phyloP scores from a whole-genome alignment of 2,888 invertebrate species.

The Polymixis lichenea region DNA sequence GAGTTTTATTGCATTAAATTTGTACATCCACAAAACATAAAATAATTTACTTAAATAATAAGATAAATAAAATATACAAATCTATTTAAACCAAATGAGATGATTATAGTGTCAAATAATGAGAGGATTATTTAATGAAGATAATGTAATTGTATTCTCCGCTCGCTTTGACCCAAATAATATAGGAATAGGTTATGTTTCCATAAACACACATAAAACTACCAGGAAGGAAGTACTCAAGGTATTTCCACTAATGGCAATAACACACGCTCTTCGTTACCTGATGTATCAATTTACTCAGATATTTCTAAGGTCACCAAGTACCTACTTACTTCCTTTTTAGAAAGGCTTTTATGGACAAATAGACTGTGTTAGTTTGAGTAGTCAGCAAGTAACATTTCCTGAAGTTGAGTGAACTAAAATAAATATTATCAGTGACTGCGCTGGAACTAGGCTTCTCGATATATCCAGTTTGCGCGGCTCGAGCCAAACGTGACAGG shows the following conservation, averaged over 20 bases:
- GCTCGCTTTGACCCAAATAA: neutral
- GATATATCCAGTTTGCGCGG: conserved; percentile 23
- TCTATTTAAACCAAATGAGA: too few species aligned
- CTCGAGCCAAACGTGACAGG: conserved; percentile 54
- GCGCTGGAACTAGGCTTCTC: conserved; percentile 12
- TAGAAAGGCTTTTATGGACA: neutral
- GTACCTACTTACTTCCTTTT: neutral
- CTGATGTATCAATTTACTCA: neutral
- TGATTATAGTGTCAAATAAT: too few species aligned
- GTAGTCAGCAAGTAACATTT: neutral
- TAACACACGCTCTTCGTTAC: neutral
- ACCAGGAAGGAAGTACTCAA: neutral
- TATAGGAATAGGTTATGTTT: neutral
- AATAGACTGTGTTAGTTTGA: neutral
- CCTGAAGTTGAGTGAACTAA: neutral
- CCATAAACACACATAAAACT: too few species aligned
- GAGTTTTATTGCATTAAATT: too few species aligned
- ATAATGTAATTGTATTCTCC: neutral
- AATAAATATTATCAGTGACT: conserved; percentile 44
- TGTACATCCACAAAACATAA: too few species aligned
- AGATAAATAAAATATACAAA: too few species aligned
- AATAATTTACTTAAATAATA: too few species aligned
- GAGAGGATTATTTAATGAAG: too few species aligned
- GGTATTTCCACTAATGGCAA: neutral
- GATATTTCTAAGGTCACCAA: neutral